These are phyloP conservation scores for Lasioglossum calceatum DNA, from an alignment of 2,888 invertebrate genomes.

Conservation along the genomic window DNA sequence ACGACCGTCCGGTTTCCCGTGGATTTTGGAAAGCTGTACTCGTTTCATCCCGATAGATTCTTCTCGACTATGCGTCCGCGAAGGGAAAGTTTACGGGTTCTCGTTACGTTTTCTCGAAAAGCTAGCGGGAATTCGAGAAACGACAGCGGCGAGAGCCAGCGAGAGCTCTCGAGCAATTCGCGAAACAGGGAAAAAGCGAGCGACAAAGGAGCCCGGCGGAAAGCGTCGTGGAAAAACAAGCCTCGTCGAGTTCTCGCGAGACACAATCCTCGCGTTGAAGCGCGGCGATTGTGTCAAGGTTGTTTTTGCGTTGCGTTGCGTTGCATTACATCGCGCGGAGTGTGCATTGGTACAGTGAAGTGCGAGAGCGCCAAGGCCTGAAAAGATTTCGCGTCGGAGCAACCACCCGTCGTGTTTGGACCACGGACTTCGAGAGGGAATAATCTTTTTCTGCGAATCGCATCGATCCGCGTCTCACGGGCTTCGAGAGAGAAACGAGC, in stretches of 20 bases:
- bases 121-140: neutral
- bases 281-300: constrained; percentile 76
- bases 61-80: neutral
- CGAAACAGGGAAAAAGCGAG: neutral
- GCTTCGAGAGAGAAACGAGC: neutral
- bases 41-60: neutral
- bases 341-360: neutral
- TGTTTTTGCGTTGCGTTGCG: constrained; percentile 74
- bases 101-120: neutral
- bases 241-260: constrained; percentile 51
- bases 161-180: neutral
- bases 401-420: neutral
- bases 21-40: neutral
- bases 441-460: neutral
- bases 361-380: constrained; percentile 40
- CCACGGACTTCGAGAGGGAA: neutral
- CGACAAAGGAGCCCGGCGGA: constrained; percentile 7
- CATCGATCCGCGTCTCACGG: neutral
- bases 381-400: constrained; percentile 48
- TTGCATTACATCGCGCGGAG: constrained; percentile 36
- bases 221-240: constrained; percentile 41
- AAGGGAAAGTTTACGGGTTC: neutral
- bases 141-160: neutral
- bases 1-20: neutral
- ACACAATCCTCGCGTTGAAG: constrained; percentile 58